Evolutionary conservation across 1,140 invertebrate species (phyloP).

Genomic region (Saccostrea echinata): DNA sequence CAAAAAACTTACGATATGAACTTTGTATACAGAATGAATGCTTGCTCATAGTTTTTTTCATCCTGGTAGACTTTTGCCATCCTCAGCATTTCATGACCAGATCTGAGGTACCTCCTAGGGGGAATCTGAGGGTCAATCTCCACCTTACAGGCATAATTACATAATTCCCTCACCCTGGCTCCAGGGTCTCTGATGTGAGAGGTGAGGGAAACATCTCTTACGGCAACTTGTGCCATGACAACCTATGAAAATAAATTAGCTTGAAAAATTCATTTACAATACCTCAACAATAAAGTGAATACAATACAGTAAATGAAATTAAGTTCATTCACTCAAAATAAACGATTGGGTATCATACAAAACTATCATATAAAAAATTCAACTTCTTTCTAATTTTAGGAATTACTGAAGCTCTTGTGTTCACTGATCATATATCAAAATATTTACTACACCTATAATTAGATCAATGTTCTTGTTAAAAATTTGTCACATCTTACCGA

Average conservation of each 20-base stretch:
- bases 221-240: slow-evolving; percentile 18
- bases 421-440: too few relatives aligned
- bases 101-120: slow-evolving; percentile 84
- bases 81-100: slow-evolving; percentile 92
- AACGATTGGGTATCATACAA: too few relatives aligned
- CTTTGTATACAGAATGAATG: slow-evolving; percentile 94
- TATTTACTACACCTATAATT: too few relatives aligned
- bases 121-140: slow-evolving; percentile 88
- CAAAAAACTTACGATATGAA: slow-evolving; percentile 89
- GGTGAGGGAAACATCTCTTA: slow-evolving; percentile 50
- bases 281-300: too few relatives aligned
- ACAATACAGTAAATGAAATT: too few relatives aligned
- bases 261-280: too few relatives aligned
- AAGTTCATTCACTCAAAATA: too few relatives aligned
- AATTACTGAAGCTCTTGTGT: too few relatives aligned
- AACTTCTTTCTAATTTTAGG: too few relatives aligned
- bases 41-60: slow-evolving; percentile 92
- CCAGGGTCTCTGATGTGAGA: slow-evolving; percentile 81
- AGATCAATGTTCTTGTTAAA: too few relatives aligned
- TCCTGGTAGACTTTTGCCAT: slow-evolving; percentile 93
- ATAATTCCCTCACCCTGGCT: slow-evolving; percentile 84
- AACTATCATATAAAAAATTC: too few relatives aligned
- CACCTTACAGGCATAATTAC: slow-evolving; percentile 85
- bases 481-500: neutral
- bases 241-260: neutral